Evolutionary conservation across 2,888 invertebrate genomes (phyloP).

Genomic region (Electrophaes corylata): DNA sequence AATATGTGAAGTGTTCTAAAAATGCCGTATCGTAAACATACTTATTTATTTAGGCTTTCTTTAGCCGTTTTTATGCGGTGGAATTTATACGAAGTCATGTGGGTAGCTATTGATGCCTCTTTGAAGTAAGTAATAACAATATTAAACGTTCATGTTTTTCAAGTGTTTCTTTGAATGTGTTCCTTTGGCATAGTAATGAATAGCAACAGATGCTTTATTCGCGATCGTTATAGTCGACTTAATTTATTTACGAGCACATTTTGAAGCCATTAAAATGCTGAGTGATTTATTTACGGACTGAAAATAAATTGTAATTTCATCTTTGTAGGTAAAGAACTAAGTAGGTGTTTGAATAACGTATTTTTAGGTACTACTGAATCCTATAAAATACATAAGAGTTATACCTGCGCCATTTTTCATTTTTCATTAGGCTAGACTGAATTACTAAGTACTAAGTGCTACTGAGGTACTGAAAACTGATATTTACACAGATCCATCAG

Average conservation of each 20-base stretch:
- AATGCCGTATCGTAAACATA: slow-evolving; percentile 49
- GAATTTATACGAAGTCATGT: slow-evolving; percentile 48
- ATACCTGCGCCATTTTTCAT: no score
- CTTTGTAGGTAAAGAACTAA: neutral
- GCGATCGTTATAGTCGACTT: slow-evolving; percentile 26
- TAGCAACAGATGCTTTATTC: slow-evolving; percentile 32
- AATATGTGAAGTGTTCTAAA: slow-evolving; percentile 53
- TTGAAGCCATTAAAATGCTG: slow-evolving; percentile 14
- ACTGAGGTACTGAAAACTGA: no score
- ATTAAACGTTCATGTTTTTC: slow-evolving; percentile 51
- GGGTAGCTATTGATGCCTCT: slow-evolving; percentile 50
- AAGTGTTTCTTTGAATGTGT: slow-evolving; percentile 55
- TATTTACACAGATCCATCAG: no score
- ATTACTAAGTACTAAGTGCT: no score
- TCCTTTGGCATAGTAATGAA: slow-evolving; percentile 46
- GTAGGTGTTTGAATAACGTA: neutral
- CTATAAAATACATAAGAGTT: neutral
- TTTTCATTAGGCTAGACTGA: no score
- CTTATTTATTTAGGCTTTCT: slow-evolving; percentile 49
- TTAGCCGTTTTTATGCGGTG: slow-evolving; percentile 41
- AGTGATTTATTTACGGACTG: slow-evolving; percentile 13
- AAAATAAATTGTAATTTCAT: slow-evolving; percentile 17
- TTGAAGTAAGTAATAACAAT: slow-evolving; percentile 59
- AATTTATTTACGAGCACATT: slow-evolving; percentile 24
- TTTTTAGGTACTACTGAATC: neutral